phyloP scores from a whole-genome alignment of 2,113 vertebrate species.

The Limanda limanda region DNA sequence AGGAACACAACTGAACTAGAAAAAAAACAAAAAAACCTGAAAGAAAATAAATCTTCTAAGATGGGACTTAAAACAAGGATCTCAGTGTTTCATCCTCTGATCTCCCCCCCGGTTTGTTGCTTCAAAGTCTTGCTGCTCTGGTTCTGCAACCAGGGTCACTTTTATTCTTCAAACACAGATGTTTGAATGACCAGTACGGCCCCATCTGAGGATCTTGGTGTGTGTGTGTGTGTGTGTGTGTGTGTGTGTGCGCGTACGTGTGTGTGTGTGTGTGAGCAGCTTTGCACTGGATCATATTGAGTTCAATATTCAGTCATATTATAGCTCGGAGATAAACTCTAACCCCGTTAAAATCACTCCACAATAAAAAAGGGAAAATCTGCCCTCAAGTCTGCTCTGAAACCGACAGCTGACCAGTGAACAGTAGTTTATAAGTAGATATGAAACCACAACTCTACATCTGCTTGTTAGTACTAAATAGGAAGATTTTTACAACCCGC shows the following conservation, averaged over 20 bases:
- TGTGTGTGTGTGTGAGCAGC: background rate
- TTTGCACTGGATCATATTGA: conserved; percentile 18
- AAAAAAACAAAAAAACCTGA: conserved; percentile 2
- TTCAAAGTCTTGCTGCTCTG: conserved; percentile 24
- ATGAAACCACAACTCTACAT: too few relatives aligned
- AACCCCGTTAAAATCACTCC: conserved; percentile 5
- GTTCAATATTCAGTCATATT: conserved; percentile 22
- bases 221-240: background rate
- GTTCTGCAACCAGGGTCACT: conserved; percentile 24
- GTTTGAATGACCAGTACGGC: conserved; percentile 35
- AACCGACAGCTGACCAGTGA: conserved; percentile 3
- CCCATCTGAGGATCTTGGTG: conserved; percentile 24
- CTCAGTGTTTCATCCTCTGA: conserved; percentile 36
- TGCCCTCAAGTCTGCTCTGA: background rate
- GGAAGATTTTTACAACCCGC: too few relatives aligned
- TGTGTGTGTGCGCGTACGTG: too few relatives aligned
- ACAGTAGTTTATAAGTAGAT: too few relatives aligned
- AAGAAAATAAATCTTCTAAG: conserved; percentile 12
- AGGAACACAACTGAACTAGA: background rate
- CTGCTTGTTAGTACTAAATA: too few relatives aligned
- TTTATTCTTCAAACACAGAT: conserved; percentile 38
- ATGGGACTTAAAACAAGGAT: conserved; percentile 21
- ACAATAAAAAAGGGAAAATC: background rate
- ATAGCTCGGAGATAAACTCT: conserved; percentile 11
- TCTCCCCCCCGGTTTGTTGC: conserved; percentile 6